Evolutionary conservation across 2,113 vertebrate genomes (phyloP).

Genomic region (Elephas maximus): DNA sequence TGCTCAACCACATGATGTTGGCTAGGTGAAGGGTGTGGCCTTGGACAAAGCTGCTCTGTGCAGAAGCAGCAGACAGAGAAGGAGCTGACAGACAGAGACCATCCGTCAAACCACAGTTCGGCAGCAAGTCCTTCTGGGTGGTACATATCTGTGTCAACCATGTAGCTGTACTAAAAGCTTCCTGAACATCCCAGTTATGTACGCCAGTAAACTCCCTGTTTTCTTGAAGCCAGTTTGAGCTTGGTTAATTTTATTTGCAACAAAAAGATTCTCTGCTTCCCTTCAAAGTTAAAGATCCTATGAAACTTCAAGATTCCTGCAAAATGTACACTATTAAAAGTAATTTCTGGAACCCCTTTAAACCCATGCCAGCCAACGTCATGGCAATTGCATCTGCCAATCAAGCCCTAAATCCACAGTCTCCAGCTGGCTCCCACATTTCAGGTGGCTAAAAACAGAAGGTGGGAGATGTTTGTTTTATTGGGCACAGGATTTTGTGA

Average conservation of each 20-base stretch:
- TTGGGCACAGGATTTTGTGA: neutral
- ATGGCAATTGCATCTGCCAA: neutral
- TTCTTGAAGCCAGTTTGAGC: neutral
- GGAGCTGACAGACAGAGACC: neutral
- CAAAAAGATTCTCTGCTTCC: neutral
- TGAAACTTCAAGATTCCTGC: neutral
- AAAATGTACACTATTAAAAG: neutral
- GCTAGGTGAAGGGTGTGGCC: neutral
- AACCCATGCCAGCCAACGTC: neutral
- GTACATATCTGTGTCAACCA: neutral
- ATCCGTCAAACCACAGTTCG: accelerated
- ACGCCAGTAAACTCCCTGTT: neutral
- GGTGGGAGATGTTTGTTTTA: neutral
- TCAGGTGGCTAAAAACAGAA: neutral
- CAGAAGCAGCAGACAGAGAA: neutral
- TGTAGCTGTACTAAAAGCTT: neutral
- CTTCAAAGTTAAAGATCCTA: neutral
- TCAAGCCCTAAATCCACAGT: neutral
- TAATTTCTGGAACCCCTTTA: neutral
- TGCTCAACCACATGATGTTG: neutral
- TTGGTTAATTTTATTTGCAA: neutral
- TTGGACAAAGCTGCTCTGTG: neutral
- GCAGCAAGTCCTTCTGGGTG: no score
- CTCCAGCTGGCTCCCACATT: neutral
- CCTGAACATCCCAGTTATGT: neutral